Percentiles rank a stretch among this genome's conserved stretches.
Evolutionary conservation across 2,797 vertebrate genomes (phyloP).

Genomic region (Borostomias antarcticus): DNA sequence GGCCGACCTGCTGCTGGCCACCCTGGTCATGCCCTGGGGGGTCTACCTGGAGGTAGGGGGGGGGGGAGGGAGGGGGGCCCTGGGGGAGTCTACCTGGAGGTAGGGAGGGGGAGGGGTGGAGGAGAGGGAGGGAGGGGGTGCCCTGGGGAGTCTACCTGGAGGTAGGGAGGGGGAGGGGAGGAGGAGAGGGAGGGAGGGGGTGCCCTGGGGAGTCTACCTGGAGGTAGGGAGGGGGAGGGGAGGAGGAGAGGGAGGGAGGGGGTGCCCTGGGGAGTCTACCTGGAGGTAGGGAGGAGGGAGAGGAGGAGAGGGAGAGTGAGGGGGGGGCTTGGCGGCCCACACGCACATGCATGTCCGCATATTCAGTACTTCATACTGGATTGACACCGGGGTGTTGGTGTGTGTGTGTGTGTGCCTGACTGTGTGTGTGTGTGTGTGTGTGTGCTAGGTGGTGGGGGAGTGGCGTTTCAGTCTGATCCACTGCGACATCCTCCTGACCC

Average conservation of each 20-base stretch:
- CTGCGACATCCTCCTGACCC: conserved; percentile 92
- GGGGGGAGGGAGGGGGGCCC: conserved; percentile 51
- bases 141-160: conserved; percentile 5
- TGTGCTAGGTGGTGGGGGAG: conserved; percentile 86
- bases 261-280: not conserved
- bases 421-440: conserved; percentile 5
- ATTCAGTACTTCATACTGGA: not conserved
- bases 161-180: not conserved
- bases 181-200: too few species aligned
- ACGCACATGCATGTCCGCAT: conserved; percentile 15
- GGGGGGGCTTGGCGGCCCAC: conserved; percentile 26
- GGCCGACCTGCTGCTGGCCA: conserved; percentile 91
- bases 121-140: not conserved
- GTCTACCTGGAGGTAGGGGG: conserved; percentile 93
- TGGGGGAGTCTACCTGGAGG: conserved; percentile 8
- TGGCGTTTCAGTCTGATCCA: conserved; percentile 92
- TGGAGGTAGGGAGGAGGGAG: not conserved
- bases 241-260: too few species aligned
- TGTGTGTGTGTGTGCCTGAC: conserved; percentile 17
- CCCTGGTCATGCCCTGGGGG: conserved; percentile 93
- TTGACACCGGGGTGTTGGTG: conserved; percentile 5
- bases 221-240: too few species aligned
- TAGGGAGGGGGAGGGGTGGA: not conserved
- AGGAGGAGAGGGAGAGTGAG: not conserved
- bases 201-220: too few species aligned